These are phyloP conservation scores for Cataglyphis cursor DNA, from an alignment of 2,888 invertebrate species.

Conservation along the genomic window DNA sequence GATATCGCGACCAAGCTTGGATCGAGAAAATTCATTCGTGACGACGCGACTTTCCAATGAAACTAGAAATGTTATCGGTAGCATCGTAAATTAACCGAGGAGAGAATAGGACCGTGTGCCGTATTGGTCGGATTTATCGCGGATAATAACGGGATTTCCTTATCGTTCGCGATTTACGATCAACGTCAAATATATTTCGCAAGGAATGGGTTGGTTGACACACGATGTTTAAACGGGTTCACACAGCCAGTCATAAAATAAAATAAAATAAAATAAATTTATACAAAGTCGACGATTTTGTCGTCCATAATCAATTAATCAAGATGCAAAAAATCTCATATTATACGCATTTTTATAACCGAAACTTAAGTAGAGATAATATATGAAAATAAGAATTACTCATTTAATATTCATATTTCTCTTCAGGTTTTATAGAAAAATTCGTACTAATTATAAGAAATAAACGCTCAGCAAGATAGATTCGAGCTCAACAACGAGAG, in stretches of 20 bases:
- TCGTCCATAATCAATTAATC: slow-evolving; percentile 10
- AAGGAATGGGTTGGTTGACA: slow-evolving; percentile 33
- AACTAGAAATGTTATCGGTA: slow-evolving; percentile 49
- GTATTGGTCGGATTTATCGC: slow-evolving; percentile 29
- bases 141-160: slow-evolving; percentile 54
- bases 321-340: not conserved
- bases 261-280: not conserved
- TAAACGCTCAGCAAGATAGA: not conserved
- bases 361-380: not conserved
- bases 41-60: slow-evolving; percentile 15
- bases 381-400: not conserved
- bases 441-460: not conserved
- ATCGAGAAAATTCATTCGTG: slow-evolving; percentile 31
- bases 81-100: slow-evolving; percentile 44
- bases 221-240: slow-evolving; percentile 31
- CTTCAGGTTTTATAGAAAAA: not conserved
- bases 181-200: slow-evolving; percentile 30
- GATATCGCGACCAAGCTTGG: not conserved
- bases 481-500: slow-evolving; percentile 38
- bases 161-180: slow-evolving; percentile 49
- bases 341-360: not conserved
- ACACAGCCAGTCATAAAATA: slow-evolving; percentile 20
- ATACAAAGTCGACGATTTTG: slow-evolving; percentile 1
- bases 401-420: not conserved
- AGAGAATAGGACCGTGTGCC: slow-evolving; percentile 32